Base-by-base conservation (phyloP, 2,113 vertebrate genomes). In the Zapornia atra region DNA sequence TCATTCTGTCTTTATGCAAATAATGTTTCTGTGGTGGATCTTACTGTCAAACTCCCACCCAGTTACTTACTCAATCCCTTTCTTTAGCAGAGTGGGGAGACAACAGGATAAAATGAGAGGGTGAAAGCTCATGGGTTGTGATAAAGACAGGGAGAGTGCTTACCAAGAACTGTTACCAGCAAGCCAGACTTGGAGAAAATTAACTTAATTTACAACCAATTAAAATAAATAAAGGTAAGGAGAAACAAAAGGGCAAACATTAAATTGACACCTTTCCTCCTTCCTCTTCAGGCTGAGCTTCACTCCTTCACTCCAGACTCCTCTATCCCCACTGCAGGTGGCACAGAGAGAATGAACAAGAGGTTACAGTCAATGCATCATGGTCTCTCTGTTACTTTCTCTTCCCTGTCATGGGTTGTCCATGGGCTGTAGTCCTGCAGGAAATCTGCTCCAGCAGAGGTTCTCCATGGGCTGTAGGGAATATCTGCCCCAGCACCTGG, bases 351-450 rank as follows among this genome's bases (percentile, higher is more conserved):
- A 33, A 25, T 53, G 65, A 61, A 66, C n/a, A 26, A 34, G 26
- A 75, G 7, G 18, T 53, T 46, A 9, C 18, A 18, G 33, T 16
- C 71, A 44, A 6, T 8, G 31, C 34, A 34, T 2, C 31, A 33
- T 0, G 3, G 16, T 42, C 29, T 63, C 10, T 53, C 66, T 77
- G 42, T 42, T 1, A 0, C 34, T 68, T 59, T 20, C 16, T 24
- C 24, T 66, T 12, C 6, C 71, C 28, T 54, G 57, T 3, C 36
- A 11, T 28, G 29, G 6, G 21, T 0, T 82, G 9, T 78, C 25
- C 44, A 36, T 11, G 12, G 53, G 6, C 25, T 15, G 2, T 20
- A 70, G 50, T 69, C 26, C 31, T 38, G 38, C 22, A 71, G n/a
- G 29, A 66, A 63, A 42, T 19, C 56, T 86, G 8, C 17, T 84